Percentiles rank a stretch among this genome's conserved stretches.
Conservation (phyloP, 2,113 vertebrate genomes). For the Podarcis raffonei region DNA sequence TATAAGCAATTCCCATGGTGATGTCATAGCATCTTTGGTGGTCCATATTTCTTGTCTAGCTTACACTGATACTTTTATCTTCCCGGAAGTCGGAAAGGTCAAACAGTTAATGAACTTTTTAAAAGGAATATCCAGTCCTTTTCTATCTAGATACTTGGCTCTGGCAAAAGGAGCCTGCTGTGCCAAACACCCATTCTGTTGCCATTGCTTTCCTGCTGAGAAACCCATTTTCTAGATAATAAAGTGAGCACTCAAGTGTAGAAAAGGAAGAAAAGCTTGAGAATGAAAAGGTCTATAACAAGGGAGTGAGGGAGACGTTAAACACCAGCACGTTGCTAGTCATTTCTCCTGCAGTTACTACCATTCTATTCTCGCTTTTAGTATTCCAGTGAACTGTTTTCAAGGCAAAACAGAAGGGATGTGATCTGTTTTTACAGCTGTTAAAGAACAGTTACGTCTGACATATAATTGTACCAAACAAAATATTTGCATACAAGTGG, state of each 20-base stretch:
- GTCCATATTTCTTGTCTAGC: slow-evolving; percentile 74
- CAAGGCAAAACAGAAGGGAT: background rate
- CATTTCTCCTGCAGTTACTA: slow-evolving; percentile 32
- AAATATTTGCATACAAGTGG: background rate
- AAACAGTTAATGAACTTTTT: slow-evolving; percentile 83
- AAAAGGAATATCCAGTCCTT: slow-evolving; percentile 76
- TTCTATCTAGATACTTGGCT: slow-evolving; percentile 75
- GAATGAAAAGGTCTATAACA: slow-evolving; percentile 1
- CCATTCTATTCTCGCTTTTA: background rate
- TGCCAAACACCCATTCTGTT: slow-evolving; percentile 61
- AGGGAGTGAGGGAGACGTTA: slow-evolving; percentile 24
- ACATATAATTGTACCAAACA: background rate
- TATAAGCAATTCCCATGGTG: accelerated
- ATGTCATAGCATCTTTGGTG: slow-evolving; percentile 75
- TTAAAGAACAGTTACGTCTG: slow-evolving; percentile 11
- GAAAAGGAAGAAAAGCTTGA: slow-evolving; percentile 53
- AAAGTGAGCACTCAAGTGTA: slow-evolving; percentile 70
- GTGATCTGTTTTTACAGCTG: slow-evolving; percentile 12
- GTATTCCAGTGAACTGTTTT: slow-evolving; percentile 8
- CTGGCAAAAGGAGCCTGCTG: slow-evolving; percentile 64
- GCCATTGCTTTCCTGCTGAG: slow-evolving; percentile 68
- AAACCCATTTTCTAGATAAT: slow-evolving; percentile 77
- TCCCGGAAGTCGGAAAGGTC: slow-evolving; percentile 65
- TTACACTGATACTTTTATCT: slow-evolving; percentile 70
- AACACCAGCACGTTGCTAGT: slow-evolving; percentile 61